These are phyloP conservation scores for Monodelphis domestica DNA, from an alignment of 2,797 vertebrate genomes.

Conservation along the genomic window DNA sequence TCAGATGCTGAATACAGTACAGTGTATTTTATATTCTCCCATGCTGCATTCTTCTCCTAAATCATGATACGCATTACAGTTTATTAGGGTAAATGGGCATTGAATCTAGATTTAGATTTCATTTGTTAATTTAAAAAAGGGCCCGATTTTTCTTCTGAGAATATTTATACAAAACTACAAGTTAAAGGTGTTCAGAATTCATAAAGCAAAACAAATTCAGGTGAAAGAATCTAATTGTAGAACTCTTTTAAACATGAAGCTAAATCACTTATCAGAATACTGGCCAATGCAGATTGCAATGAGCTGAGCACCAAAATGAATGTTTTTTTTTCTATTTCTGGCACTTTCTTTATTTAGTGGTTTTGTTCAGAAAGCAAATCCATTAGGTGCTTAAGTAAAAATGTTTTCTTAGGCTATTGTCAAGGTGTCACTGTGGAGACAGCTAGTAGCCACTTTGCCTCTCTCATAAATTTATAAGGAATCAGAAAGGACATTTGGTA, in stretches of 20 bases:
- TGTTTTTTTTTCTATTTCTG: constrained; percentile 68
- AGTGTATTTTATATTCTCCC: background rate
- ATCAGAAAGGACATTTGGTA: background rate
- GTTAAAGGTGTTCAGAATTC: constrained; percentile 52
- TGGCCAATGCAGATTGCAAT: constrained; percentile 63
- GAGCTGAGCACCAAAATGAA: constrained; percentile 61
- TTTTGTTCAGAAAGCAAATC: constrained; percentile 77
- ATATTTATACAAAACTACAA: constrained; percentile 57
- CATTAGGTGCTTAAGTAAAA: constrained; percentile 72
- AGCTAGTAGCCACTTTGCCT: constrained; percentile 60
- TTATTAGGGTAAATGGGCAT: background rate
- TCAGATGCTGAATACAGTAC: background rate
- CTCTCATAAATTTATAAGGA: constrained; percentile 61
- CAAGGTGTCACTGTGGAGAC: constrained; percentile 75
- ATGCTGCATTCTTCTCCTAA: background rate
- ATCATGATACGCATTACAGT: background rate
- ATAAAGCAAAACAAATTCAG: constrained; percentile 50
- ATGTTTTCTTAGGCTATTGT: constrained; percentile 75
- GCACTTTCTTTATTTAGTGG: constrained; percentile 70
- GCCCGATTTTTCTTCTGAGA: background rate
- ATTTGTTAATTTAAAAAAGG: background rate
- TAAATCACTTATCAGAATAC: constrained; percentile 63
- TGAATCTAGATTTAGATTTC: background rate
- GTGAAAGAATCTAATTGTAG: constrained; percentile 37
- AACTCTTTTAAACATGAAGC: constrained; percentile 63